These are phyloP conservation scores for Liparis tanakae DNA, from an alignment of 2,797 vertebrate species.

Conservation along the genomic window DNA sequence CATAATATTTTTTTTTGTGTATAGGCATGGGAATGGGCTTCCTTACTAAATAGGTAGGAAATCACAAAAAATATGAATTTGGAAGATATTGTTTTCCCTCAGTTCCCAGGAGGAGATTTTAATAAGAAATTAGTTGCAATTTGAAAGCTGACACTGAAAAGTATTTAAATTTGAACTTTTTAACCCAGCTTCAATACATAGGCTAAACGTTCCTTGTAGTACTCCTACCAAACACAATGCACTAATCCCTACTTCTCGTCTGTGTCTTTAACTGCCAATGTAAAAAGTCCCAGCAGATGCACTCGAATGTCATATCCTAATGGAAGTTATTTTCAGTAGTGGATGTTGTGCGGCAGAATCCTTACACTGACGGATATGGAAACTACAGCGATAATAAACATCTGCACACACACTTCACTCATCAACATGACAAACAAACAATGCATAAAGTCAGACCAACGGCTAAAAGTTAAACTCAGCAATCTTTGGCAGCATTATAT, in stretches of 20 bases:
- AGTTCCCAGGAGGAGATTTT: too few relatives aligned
- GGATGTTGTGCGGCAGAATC: not conserved
- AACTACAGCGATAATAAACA: not conserved
- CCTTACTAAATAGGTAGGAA: too few relatives aligned
- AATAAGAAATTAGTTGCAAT: not conserved
- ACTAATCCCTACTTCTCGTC: too few relatives aligned
- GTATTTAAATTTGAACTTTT: too few relatives aligned
- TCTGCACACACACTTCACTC: not conserved
- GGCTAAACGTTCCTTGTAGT: too few relatives aligned
- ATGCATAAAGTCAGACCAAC: not conserved
- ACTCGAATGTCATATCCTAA: not conserved
- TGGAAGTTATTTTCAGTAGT: constrained; percentile 11
- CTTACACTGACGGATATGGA: not conserved
- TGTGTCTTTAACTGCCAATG: too few relatives aligned
- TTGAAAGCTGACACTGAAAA: not conserved
- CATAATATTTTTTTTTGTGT: too few relatives aligned
- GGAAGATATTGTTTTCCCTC: too few relatives aligned
- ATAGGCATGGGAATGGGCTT: too few relatives aligned
- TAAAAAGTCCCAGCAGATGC: not conserved
- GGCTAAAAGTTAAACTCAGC: not conserved
- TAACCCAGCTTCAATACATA: too few relatives aligned
- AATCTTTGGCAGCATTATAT: not conserved
- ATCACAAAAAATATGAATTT: too few relatives aligned
- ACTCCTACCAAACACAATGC: too few relatives aligned
- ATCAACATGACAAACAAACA: not conserved